Base-by-base conservation (phyloP, 2,888 invertebrate species). In the Platynereis dumerilii region DNA sequence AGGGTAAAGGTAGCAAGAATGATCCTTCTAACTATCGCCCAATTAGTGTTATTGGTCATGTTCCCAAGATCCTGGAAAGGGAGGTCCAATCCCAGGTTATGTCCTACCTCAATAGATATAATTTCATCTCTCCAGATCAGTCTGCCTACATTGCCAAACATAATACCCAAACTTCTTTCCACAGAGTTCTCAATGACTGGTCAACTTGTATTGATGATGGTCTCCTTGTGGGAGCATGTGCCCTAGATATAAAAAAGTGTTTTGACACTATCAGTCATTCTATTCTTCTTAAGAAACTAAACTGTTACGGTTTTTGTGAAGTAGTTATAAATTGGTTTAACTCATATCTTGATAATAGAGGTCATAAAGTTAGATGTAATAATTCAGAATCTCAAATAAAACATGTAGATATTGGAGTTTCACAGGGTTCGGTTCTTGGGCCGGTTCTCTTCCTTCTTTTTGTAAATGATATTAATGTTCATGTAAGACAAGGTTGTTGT, bases 181-280 rank as follows among this genome's bases (percentile, higher is more conserved):
- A 48, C 22, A n/a, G 48, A 20, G 22, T 48, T n/a, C n/a, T 48
- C 17, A 22, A 48, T 48, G 48, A 48, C 48, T 48, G 48, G 48
- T n/a, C 7, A 10, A 22, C n/a, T 5, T n/a, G 20, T 20, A 20
- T 48, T 20, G 22, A 48, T 48, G 48, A 48, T 20, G 48, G 48
- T n/a, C 20, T 20, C 7, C 22, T n/a, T 48, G 17, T 48, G 3
- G 48, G 48, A 5, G n/a, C 48, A 55, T 55, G 55, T 27, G n/a
- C 17, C 24, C 55, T 27, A 5, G 55, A 55, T 55, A 24, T 55
- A 10, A 17, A n/a, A 17, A 55, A 55, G 24, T 24, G 55, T 26
- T 55, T 55, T 27, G 55, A 55, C 24, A 55, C 55, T 3, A 55
- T 55, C 22, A 26, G 22, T 55, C 55, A 55, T 55, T 3, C 3